Evolutionary conservation across 1,140 invertebrate genomes (phyloP).

Genomic region (Ips typographus): DNA sequence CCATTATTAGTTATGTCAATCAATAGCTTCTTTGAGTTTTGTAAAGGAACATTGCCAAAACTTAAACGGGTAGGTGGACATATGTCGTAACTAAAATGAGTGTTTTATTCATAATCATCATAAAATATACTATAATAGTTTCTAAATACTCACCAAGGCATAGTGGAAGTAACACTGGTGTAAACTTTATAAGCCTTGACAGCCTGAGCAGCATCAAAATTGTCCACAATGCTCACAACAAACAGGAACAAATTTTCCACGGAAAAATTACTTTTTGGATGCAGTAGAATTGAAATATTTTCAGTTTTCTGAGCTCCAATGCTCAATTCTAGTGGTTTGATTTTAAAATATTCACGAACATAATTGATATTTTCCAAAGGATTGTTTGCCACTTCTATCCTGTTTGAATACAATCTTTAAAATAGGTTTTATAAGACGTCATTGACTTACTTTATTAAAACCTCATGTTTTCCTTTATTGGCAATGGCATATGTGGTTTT

Average conservation of each 20-base stretch:
- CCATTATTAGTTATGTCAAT: constrained; percentile 43
- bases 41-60: constrained; percentile 43
- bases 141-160: constrained; percentile 17
- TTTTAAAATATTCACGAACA: constrained; percentile 19
- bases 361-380: constrained; percentile 16
- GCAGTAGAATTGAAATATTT: constrained; percentile 5
- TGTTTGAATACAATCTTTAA: constrained; percentile 6
- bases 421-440: not conserved
- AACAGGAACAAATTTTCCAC: constrained; percentile 11
- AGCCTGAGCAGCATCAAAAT: constrained; percentile 6
- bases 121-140: not conserved
- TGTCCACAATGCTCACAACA: constrained; percentile 22
- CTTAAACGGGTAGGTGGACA: constrained; percentile 41
- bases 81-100: constrained; percentile 40
- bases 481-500: constrained; percentile 26
- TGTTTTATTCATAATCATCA: not conserved
- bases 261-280: constrained; percentile 17
- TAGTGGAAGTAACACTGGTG: constrained; percentile 9
- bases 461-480: constrained; percentile 32
- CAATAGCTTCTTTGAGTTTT: constrained; percentile 28
- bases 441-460: constrained; percentile 18
- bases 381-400: constrained; percentile 14
- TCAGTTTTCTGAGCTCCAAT: constrained; percentile 25
- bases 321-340: constrained; percentile 3
- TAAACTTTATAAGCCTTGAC: constrained; percentile 19